phyloP scores from a whole-genome alignment of 1,140 invertebrate species.

The Nasonia longicornis region DNA sequence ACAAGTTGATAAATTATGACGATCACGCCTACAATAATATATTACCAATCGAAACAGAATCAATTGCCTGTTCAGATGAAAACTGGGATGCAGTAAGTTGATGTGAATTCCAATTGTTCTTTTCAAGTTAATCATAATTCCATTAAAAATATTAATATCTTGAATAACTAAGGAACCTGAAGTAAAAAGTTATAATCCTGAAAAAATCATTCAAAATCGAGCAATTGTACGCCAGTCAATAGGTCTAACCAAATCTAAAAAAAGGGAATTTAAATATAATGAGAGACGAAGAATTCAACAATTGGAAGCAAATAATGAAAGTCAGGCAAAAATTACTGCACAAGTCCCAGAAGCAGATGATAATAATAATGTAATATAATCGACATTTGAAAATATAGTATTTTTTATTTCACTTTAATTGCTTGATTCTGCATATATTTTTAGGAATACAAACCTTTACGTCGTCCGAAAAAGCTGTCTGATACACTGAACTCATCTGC shows the following conservation, averaged over 20 bases:
- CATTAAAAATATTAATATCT: not conserved
- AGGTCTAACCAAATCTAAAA: slow-evolving; percentile 8
- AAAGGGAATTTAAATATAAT: not conserved
- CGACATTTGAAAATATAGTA: not conserved
- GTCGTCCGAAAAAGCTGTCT: slow-evolving; percentile 8
- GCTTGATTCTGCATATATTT: not conserved
- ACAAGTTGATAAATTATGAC: not conserved
- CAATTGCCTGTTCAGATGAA: not conserved
- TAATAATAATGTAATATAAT: not conserved
- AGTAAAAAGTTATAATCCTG: slow-evolving; percentile 31
- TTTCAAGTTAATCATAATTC: not conserved
- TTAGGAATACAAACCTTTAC: slow-evolving; percentile 27
- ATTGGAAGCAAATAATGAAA: slow-evolving; percentile 1
- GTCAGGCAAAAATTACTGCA: not conserved
- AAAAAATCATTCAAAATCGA: slow-evolving; percentile 6
- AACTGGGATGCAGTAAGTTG: slow-evolving; percentile 37
- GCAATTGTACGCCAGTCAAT: not conserved
- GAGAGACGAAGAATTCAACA: slow-evolving; percentile 30
- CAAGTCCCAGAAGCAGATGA: not conserved
- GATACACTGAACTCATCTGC: not conserved
- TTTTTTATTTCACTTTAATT: not conserved
- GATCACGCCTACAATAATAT: not conserved
- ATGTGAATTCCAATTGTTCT: not conserved
- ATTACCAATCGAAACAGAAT: not conserved
- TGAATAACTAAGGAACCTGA: slow-evolving; percentile 1